Evolutionary conservation across 2,888 invertebrate species (phyloP), one percentile per base, ranked within the genome.

Genomic region (Apomyelois bistriatella): DNA sequence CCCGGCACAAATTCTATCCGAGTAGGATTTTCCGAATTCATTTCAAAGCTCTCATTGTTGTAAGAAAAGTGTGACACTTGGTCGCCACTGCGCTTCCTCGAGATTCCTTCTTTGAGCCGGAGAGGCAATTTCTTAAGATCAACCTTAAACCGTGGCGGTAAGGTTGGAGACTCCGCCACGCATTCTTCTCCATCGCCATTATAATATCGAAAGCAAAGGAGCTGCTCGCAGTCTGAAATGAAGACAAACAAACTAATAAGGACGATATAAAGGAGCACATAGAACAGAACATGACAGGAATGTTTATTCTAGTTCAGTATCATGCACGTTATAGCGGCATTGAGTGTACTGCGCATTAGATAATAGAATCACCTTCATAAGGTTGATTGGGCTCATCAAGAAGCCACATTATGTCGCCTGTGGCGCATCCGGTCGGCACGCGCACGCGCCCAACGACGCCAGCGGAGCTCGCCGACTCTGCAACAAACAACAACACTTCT

Each of bases 191-290:
- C 91, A 55, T 92, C 87, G 61, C 93, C 93, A 81, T 92, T 93
- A 85, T 93, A 94, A 82, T 94, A 94, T 49, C 94, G 93, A 78
- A 94, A 94, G 76, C 94, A 94, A 62, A 94, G 87, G 60, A 93
- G 86, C 76, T 93, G 93, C 75, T 93, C 93, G 76, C 93, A 93
- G 76, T 93, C 94, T 94, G 91, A 58, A 92, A 92, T 52, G 36
- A 48, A 17, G 59, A 56, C 41, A 40, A 41, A 58, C 16, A 40
- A 38, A 46, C 42, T 38, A 13, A 53, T 38, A 51, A 48, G 28
- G 42, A 50, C 32, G 42, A 56, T 12, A 46, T 46, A 32, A 53
- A 17, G 50, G 37, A 52, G n/a, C 10, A 28, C 5, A 28, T 22
- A 28, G 13, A 10, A n/a, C 10, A 10, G 22, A 6, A 37, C 22